Evolutionary conservation across 2,113 vertebrate genomes (phyloP).

Genomic region (Nerophis ophidion): DNA sequence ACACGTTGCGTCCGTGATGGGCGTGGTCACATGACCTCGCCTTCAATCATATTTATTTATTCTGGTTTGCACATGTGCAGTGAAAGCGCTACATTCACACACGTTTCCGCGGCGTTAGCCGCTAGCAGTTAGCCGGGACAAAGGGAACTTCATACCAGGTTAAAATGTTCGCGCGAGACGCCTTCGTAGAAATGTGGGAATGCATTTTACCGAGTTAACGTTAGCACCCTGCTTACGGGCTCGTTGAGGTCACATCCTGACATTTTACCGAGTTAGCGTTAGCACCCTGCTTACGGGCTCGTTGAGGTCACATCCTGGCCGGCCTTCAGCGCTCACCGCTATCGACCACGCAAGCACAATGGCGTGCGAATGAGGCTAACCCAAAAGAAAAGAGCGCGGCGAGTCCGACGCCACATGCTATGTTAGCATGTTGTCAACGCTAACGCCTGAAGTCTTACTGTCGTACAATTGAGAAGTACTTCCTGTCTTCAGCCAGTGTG

Average conservation of each 20-base stretch:
- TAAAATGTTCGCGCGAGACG: neutral
- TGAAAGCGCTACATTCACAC: too few species aligned
- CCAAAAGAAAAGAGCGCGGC: neutral
- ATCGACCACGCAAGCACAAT: slow-evolving; percentile 2
- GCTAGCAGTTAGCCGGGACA: slow-evolving; percentile 1
- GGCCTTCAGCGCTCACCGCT: neutral
- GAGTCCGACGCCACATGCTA: neutral
- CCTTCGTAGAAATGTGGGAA: neutral
- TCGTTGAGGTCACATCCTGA: neutral
- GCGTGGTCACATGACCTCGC: neutral
- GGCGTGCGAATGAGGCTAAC: neutral
- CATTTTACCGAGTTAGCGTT: slow-evolving; percentile 1
- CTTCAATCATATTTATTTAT: neutral
- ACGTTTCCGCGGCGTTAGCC: neutral
- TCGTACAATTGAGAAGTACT: neutral
- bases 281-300: neutral
- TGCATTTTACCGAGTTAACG: slow-evolving; percentile 1
- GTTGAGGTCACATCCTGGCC: neutral
- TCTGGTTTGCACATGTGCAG: neutral
- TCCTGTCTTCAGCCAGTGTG: neutral
- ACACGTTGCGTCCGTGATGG: neutral
- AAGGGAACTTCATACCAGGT: neutral
- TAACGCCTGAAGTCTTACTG: slow-evolving; percentile 19
- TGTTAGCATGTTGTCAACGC: neutral
- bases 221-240: neutral